These are phyloP conservation scores for Cotesia typhae DNA, from an alignment of 1,140 invertebrate species.

Conservation along the genomic window DNA sequence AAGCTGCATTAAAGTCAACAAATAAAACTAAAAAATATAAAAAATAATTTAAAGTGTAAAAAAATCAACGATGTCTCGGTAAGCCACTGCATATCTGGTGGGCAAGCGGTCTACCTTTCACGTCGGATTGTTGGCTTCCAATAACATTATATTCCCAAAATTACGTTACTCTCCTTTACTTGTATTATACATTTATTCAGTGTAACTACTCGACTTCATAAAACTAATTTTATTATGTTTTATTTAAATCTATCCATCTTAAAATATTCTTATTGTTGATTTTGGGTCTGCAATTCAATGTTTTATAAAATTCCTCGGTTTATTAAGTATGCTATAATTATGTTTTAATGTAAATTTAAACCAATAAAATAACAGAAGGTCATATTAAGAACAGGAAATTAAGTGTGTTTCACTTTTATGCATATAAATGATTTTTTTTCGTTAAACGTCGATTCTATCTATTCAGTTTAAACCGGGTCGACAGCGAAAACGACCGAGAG, in stretches of 20 bases:
- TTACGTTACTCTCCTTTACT: background rate
- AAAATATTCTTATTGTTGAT: no score
- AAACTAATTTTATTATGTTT: no score
- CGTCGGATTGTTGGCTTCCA: slow-evolving; percentile 45
- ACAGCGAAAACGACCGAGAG: background rate
- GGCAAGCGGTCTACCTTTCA: slow-evolving; percentile 7
- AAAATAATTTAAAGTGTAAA: slow-evolving; percentile 56
- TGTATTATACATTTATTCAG: slow-evolving; percentile 15
- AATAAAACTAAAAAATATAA: slow-evolving; percentile 55
- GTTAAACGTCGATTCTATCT: slow-evolving; percentile 12
- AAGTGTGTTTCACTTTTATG: slow-evolving; percentile 8
- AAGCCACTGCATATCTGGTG: slow-evolving; percentile 30
- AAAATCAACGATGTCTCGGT: slow-evolving; percentile 40
- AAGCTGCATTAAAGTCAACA: slow-evolving; percentile 49
- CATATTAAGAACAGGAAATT: slow-evolving; percentile 14
- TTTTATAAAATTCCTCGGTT: no score
- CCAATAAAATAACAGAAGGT: no score
- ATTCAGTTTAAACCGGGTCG: slow-evolving; percentile 5
- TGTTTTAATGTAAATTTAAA: no score
- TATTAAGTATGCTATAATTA: no score
- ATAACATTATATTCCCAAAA: slow-evolving; percentile 45
- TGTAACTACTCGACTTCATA: background rate
- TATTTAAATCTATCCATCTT: no score
- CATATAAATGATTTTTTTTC: slow-evolving; percentile 12
- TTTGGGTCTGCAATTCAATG: no score